These are phyloP conservation scores for Galerucella calmariensis DNA, from an alignment of 2,888 invertebrate genomes.

Conservation along the genomic window DNA sequence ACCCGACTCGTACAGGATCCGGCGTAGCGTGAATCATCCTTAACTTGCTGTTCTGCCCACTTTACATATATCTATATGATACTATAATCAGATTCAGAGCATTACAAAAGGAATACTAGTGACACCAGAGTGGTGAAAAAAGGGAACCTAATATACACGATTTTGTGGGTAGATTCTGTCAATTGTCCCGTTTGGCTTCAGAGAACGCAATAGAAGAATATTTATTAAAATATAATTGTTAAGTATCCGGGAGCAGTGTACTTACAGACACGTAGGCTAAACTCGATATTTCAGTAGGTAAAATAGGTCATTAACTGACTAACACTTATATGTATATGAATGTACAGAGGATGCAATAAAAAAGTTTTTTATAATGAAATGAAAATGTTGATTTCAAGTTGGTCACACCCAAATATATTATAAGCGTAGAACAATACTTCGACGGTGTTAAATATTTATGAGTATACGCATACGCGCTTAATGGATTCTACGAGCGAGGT, in stretches of 20 bases:
- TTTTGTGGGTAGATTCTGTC: too few relatives aligned
- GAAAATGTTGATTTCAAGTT: slow-evolving; percentile 43
- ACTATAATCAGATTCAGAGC: too few relatives aligned
- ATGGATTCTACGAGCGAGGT: slow-evolving; percentile 41
- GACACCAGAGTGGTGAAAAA: too few relatives aligned
- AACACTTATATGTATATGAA: slow-evolving; percentile 43
- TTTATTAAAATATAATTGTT: not conserved
- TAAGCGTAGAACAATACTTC: slow-evolving; percentile 45
- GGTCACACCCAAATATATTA: slow-evolving; percentile 45
- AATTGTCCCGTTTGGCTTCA: too few relatives aligned
- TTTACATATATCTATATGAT: too few relatives aligned
- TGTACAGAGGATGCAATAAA: slow-evolving; percentile 48
- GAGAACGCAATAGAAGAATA: not conserved
- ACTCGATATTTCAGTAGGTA: slow-evolving; percentile 26
- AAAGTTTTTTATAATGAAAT: slow-evolving; percentile 48
- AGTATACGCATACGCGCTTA: slow-evolving; percentile 38
- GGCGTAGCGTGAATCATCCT: too few relatives aligned
- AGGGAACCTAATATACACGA: too few relatives aligned
- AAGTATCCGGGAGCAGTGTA: slow-evolving; percentile 19
- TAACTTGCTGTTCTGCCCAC: too few relatives aligned
- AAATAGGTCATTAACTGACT: slow-evolving; percentile 43
- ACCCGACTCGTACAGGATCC: too few relatives aligned
- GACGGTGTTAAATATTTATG: slow-evolving; percentile 46
- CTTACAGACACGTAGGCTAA: slow-evolving; percentile 33
- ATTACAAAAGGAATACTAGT: too few relatives aligned